A percentile compares a stretch with the other conserved stretches of the same genome.
phyloP scores from a whole-genome alignment of 2,797 vertebrate species.

The Myotis daubentonii region DNA sequence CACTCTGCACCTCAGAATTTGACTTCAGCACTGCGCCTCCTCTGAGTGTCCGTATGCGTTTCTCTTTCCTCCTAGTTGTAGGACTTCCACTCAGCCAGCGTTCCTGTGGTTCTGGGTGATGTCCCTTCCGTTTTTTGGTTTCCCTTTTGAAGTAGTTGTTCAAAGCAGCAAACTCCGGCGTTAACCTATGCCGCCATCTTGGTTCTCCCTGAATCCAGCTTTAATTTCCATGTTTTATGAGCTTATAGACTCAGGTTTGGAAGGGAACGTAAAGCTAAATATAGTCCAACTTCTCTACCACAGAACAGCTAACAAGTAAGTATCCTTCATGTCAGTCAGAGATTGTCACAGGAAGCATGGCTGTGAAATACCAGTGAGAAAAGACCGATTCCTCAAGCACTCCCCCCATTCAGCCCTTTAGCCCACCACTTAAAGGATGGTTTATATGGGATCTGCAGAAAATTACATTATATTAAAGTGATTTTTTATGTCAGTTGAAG shows the following conservation, averaged over 20 bases:
- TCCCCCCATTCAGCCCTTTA: slow-evolving; percentile 16
- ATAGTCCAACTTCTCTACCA: neutral
- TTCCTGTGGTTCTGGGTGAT: too few species aligned
- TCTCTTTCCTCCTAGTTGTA: too few species aligned
- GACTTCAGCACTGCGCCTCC: too few species aligned
- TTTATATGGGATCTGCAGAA: slow-evolving; percentile 75
- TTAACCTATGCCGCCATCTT: too few species aligned
- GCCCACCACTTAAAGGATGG: slow-evolving; percentile 65
- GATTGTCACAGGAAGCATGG: neutral
- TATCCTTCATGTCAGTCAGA: neutral
- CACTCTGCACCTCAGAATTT: too few species aligned
- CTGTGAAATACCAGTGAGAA: neutral
- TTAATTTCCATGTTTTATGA: slow-evolving; percentile 28
- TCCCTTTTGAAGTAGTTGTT: too few species aligned
- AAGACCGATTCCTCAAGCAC: neutral
- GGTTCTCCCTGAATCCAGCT: neutral
- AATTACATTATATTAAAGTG: slow-evolving; percentile 76
- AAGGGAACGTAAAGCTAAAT: neutral
- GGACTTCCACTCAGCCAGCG: too few species aligned
- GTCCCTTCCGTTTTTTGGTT: too few species aligned
- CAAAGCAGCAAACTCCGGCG: too few species aligned
- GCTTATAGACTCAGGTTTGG: neutral
- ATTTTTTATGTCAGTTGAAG: slow-evolving; percentile 71
- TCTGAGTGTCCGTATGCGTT: too few species aligned
- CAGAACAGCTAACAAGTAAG: neutral